phyloP scores from a whole-genome alignment of 2,113 vertebrate genomes.

The Pseudopipra pipra region DNA sequence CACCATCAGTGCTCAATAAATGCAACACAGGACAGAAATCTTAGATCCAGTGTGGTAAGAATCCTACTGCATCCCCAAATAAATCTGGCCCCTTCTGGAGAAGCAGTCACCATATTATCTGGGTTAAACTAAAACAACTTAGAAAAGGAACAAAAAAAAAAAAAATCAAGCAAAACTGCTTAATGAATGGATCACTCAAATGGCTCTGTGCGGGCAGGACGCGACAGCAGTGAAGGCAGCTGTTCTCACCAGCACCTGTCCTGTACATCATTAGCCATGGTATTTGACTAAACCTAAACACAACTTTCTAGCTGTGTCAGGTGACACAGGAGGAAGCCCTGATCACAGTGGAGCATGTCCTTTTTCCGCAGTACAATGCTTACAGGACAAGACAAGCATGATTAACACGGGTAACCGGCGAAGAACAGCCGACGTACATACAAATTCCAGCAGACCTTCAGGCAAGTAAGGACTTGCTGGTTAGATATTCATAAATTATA shows the following conservation, averaged over 20 bases:
- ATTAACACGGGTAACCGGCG: background rate
- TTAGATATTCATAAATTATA: background rate
- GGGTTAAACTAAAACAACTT: background rate
- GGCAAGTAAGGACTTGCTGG: background rate
- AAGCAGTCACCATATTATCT: background rate
- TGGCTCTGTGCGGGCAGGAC: background rate
- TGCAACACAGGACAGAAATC: background rate
- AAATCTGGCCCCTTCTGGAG: background rate
- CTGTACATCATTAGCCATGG: background rate
- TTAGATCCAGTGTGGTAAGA: background rate
- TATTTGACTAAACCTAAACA: background rate
- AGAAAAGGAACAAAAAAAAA: background rate
- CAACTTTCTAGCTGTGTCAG: background rate
- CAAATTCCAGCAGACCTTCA: background rate
- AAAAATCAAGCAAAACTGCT: background rate
- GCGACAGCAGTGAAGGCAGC: background rate
- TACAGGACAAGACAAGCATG: background rate
- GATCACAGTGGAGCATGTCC: background rate
- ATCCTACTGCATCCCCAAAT: background rate
- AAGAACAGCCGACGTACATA: background rate
- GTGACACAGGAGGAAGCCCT: background rate
- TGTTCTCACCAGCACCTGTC: background rate
- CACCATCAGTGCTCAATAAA: background rate
- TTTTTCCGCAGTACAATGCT: background rate
- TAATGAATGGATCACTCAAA: background rate